A percentile compares a stretch with the other conserved stretches of the same genome.
Evolutionary conservation across 2,888 invertebrate genomes (phyloP).

Genomic region (Pilophorus perplexus): DNA sequence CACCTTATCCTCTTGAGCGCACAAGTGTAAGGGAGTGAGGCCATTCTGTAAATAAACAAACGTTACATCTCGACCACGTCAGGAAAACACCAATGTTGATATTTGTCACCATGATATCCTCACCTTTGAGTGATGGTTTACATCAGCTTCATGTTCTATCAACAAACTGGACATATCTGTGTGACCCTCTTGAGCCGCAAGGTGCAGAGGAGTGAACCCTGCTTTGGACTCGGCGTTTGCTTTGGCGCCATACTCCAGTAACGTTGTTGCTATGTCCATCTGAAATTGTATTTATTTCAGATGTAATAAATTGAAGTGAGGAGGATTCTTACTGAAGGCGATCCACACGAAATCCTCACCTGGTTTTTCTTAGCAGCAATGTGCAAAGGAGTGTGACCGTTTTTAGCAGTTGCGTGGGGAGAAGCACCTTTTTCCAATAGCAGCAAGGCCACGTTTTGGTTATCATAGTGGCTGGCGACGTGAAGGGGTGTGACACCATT

Average conservation of each 20-base stretch:
- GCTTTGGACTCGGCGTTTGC: conserved; percentile 91
- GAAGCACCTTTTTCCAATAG: conserved; percentile 91
- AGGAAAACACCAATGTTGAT: no score
- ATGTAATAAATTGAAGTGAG: neutral
- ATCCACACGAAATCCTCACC: conserved; percentile 52
- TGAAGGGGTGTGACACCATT: conserved; percentile 94
- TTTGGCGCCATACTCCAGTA: conserved; percentile 89
- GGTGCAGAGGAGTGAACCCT: conserved; percentile 92
- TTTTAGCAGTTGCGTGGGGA: conserved; percentile 91
- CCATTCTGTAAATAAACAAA: conserved; percentile 63
- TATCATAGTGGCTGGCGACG: conserved; percentile 96
- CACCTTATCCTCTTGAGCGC: conserved; percentile 90
- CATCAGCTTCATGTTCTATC: conserved; percentile 83
- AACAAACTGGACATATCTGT: conserved; percentile 90
- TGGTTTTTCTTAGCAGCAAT: conserved; percentile 98
- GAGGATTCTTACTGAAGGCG: neutral
- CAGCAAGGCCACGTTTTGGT: conserved; percentile 83
- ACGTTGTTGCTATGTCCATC: conserved; percentile 91
- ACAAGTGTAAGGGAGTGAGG: conserved; percentile 89
- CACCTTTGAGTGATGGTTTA: conserved; percentile 74
- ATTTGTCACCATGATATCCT: no score
- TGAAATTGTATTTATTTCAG: no score
- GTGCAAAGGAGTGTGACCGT: conserved; percentile 96
- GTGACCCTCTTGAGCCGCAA: conserved; percentile 92
- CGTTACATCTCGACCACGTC: no score